Conservation (phyloP, 1,140 invertebrate genomes). For the Akabosia matsudoensis region DNA sequence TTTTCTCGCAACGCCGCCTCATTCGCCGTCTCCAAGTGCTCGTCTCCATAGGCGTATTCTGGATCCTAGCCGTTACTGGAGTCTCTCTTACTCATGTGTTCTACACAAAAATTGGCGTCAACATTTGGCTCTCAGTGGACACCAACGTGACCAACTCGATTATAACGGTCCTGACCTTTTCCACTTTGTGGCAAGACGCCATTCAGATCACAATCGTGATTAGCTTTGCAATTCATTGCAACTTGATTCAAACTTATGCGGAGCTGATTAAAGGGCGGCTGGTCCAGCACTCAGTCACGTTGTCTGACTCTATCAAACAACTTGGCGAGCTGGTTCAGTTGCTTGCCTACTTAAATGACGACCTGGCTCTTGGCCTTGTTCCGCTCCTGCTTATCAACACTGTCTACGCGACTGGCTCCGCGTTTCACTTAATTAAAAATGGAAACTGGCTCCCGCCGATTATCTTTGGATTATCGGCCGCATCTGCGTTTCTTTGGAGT, state of each 20-base stretch:
- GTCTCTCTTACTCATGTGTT: slow-evolving; percentile 64
- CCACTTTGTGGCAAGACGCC: slow-evolving; percentile 70
- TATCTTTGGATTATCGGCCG: slow-evolving; percentile 56
- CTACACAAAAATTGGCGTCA: slow-evolving; percentile 55
- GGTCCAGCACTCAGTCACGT: slow-evolving; percentile 65
- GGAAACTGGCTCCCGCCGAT: slow-evolving; percentile 56
- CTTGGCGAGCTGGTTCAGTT: slow-evolving; percentile 71
- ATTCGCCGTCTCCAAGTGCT: slow-evolving; percentile 69
- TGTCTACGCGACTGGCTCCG: slow-evolving; percentile 65
- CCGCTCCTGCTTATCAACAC: slow-evolving; percentile 70
- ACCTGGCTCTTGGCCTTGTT: slow-evolving; percentile 67
- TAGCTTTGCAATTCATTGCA: slow-evolving; percentile 75
- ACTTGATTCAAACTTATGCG: slow-evolving; percentile 67
- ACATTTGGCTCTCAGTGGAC: slow-evolving; percentile 64
- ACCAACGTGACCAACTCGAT: slow-evolving; percentile 52
- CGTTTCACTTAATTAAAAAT: slow-evolving; percentile 63
- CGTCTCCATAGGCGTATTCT: slow-evolving; percentile 62
- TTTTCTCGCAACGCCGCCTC: slow-evolving; percentile 59
- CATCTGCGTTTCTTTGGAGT: slow-evolving; percentile 67
- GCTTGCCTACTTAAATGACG: slow-evolving; percentile 68
- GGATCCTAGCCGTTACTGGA: slow-evolving; percentile 64
- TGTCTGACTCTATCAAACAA: slow-evolving; percentile 74
- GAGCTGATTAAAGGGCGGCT: slow-evolving; percentile 66
- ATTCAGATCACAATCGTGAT: slow-evolving; percentile 72
- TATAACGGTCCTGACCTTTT: slow-evolving; percentile 63